Evolutionary conservation across 2,797 vertebrate genomes (phyloP).

Genomic region (Oryzias dopingdopingensis): DNA sequence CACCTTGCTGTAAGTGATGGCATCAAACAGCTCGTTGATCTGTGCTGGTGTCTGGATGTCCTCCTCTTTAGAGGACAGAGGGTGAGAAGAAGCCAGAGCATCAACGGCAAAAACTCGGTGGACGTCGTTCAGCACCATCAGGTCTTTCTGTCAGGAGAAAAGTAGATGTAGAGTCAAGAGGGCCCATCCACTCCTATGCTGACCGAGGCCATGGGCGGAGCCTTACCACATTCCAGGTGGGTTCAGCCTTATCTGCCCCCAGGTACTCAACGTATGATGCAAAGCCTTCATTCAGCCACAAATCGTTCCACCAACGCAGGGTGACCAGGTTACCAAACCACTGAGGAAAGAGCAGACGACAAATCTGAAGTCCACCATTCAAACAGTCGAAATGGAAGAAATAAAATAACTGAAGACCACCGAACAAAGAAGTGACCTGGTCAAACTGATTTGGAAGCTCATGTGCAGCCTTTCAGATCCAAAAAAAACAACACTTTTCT

Average conservation of each 20-base stretch:
- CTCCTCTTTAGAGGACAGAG: conserved; percentile 75
- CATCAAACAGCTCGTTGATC: conserved; percentile 88
- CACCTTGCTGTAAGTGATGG: conserved; percentile 81
- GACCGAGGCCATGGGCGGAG: neutral
- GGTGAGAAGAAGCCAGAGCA: conserved; percentile 84
- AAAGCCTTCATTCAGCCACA: conserved; percentile 97
- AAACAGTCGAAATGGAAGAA: too few relatives aligned
- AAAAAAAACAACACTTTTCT: too few relatives aligned
- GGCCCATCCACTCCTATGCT: neutral
- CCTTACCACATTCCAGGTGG: conserved; percentile 82
- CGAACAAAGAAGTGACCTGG: too few relatives aligned
- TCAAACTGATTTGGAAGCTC: too few relatives aligned
- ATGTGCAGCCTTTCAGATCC: too few relatives aligned
- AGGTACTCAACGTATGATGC: conserved; percentile 92
- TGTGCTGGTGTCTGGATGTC: conserved; percentile 83
- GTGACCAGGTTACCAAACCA: conserved; percentile 98
- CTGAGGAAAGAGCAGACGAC: conserved; percentile 56
- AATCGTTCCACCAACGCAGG: conserved; percentile 91
- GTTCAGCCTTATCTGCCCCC: conserved; percentile 79
- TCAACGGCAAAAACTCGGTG: conserved; percentile 74
- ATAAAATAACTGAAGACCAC: too few relatives aligned
- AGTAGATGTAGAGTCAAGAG: neutral
- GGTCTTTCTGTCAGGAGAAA: conserved; percentile 60
- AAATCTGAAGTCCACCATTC: neutral
- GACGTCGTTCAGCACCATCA: conserved; percentile 67